Evolutionary conservation across 2,888 invertebrate species (phyloP).

Genomic region (Oxytorus armatus): DNA sequence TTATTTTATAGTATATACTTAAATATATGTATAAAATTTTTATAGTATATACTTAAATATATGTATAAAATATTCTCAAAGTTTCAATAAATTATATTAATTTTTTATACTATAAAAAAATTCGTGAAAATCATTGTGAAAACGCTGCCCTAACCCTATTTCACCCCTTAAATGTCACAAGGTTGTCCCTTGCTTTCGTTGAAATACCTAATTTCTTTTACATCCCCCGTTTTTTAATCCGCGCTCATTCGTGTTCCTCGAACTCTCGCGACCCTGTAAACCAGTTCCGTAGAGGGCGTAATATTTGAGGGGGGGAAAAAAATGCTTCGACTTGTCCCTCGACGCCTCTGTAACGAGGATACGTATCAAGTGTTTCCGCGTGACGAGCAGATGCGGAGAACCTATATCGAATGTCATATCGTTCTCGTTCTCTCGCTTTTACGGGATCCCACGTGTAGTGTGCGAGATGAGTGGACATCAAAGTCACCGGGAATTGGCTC

Average conservation of each 20-base stretch:
- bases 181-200: no score
- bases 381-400: constrained; percentile 53
- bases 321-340: constrained; percentile 34
- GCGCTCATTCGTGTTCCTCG: not conserved
- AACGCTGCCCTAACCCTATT: no score
- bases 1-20: no score
- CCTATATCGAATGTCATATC: constrained; percentile 60
- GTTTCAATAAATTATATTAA: no score
- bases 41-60: no score
- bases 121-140: no score
- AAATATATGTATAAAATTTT: no score
- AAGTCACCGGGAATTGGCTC: constrained; percentile 54
- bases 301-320: constrained; percentile 37
- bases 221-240: not conserved
- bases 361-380: constrained; percentile 51
- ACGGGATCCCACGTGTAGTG: constrained; percentile 16
- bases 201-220: not conserved
- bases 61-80: no score
- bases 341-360: constrained; percentile 59
- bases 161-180: no score
- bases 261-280: not conserved
- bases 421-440: constrained; percentile 52
- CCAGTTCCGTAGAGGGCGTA: constrained; percentile 5
- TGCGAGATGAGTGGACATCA: constrained; percentile 49
- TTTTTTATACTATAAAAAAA: no score